phyloP scores from a whole-genome alignment of 2,797 vertebrate genomes.

The Decapterus maruadsi region DNA sequence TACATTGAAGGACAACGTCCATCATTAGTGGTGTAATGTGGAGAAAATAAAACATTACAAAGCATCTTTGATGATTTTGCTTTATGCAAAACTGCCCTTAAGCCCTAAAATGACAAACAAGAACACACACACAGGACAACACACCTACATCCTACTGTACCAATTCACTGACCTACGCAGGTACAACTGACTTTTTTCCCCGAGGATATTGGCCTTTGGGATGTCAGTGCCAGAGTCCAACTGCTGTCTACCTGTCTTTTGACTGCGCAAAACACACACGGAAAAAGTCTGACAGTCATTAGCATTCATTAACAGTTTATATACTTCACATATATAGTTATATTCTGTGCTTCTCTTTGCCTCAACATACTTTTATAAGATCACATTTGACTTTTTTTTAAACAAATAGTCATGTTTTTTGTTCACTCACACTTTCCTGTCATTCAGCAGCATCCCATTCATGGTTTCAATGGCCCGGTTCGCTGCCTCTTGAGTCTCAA shows the following conservation, averaged over 20 bases:
- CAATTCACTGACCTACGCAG: constrained; percentile 77
- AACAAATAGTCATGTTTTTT: neutral
- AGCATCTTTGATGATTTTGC: neutral
- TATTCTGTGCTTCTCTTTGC: constrained; percentile 37
- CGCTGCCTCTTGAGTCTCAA: constrained; percentile 95
- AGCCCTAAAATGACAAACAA: constrained; percentile 15
- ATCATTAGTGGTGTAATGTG: neutral
- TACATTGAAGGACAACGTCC: neutral
- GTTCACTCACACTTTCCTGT: constrained; percentile 95
- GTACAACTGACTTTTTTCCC: constrained; percentile 72
- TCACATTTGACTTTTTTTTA: constrained; percentile 6
- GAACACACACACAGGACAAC: constrained; percentile 37
- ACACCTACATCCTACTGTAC: constrained; percentile 61
- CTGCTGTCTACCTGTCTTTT: constrained; percentile 64
- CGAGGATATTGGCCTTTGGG: constrained; percentile 68
- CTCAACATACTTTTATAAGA: constrained; percentile 4
- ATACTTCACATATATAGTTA: neutral
- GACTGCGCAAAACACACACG: constrained; percentile 72
- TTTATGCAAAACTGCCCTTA: neutral
- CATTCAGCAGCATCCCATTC: constrained; percentile 98
- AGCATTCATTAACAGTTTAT: constrained; percentile 4
- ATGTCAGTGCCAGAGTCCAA: constrained; percentile 69
- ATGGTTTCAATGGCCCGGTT: constrained; percentile 94
- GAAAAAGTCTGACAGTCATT: constrained; percentile 21
- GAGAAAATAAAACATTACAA: neutral